A percentile compares a stretch with the other conserved stretches of the same genome.
Evolutionary conservation across 2,113 vertebrate genomes (phyloP).

Genomic region (Sigmodon hispidus): DNA sequence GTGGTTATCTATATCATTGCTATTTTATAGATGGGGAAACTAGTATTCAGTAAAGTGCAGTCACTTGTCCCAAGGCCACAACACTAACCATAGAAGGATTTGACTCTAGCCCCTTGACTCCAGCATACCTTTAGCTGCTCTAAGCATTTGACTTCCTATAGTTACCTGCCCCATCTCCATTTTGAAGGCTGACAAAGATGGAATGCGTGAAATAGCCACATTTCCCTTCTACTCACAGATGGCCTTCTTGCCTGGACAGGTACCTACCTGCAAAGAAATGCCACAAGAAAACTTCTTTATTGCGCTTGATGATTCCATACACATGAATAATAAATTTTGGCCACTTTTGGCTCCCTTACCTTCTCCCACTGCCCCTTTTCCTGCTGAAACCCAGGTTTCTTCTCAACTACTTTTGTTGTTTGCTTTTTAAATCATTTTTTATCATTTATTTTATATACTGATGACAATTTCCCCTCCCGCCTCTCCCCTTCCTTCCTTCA

Average conservation of each 20-base stretch:
- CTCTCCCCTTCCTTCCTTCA: background rate
- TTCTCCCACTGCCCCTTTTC: background rate
- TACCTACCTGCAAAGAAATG: background rate
- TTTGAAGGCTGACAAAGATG: background rate
- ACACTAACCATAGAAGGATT: background rate
- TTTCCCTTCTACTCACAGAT: conserved; percentile 6
- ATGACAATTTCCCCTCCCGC: background rate
- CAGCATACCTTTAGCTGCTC: background rate
- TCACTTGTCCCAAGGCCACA: background rate
- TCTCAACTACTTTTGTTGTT: background rate
- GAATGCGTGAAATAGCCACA: background rate
- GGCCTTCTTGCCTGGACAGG: background rate
- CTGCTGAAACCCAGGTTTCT: background rate
- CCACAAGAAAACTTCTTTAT: background rate
- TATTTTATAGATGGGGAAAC: background rate
- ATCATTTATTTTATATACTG: background rate
- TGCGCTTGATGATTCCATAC: background rate
- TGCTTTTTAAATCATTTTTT: background rate
- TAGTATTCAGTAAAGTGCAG: background rate
- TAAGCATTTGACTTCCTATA: conserved; percentile 2
- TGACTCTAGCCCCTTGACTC: background rate
- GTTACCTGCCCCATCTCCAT: background rate
- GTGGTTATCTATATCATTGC: background rate
- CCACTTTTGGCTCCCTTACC: background rate
- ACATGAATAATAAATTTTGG: background rate